Base-by-base conservation (phyloP, 2,113 vertebrate species). In the Sebastes schlegelii region DNA sequence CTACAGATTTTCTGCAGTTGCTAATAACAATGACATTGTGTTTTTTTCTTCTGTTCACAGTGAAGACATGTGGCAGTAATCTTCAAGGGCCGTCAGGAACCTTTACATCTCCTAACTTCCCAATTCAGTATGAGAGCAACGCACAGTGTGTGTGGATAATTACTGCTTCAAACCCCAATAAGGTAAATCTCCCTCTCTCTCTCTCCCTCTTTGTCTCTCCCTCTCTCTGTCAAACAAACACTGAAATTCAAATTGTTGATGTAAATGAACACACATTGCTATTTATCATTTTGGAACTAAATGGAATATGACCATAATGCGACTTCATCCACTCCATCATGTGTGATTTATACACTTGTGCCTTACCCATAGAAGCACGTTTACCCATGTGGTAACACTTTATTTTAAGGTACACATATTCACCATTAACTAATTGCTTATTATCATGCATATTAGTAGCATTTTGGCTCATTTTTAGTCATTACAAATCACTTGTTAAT, bases 121-220 rank as follows among this genome's bases (percentile, higher is more conserved):
- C 96, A 1, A 96, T 96, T 85, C 96, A 96, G 42, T 96, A 96
- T 40, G 96, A 96, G 87, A 96, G 95, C 91, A 96, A 96, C 54
- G 95, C 96, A 6, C 96, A 96, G 90, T 96, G 96, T 86, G 95
- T 96, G 54, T 96, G 96, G 96, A 96, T 96, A 83, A 95, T 96
- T 82, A 95, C 95, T 6, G 96, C 96, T 10, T 94, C 94, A 82
- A 96, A 96, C 80, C 94, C 93, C 19, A 96, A 96, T 78, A 96
- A 96, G 95, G 96, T 96, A 93, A 79, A 64, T 45, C 7, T 12
- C 2, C 8, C n/a, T n/a, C n/a, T n/a, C n/a, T n/a, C n/a, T 55
- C 46, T 71, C 6, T 80, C 17, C 76, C 23, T 60, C 2, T 42
- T 26, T 5, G 1, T 63, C 51, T 54, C 34, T 74, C n/a, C n/a